Conservation (phyloP, 2,797 vertebrate genomes). For the Mycteria americana region DNA sequence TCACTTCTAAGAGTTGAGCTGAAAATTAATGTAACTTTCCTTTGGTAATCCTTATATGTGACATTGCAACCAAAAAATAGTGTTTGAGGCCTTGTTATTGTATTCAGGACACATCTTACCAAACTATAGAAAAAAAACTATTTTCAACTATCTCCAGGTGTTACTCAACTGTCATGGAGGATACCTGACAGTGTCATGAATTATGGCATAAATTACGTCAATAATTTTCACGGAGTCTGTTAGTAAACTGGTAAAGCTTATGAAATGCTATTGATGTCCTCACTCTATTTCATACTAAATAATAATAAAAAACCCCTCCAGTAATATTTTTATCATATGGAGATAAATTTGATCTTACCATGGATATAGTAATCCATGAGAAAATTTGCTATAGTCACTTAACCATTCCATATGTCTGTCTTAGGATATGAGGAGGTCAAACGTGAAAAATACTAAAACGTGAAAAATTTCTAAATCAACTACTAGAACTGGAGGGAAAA, state of each 20-base stretch:
- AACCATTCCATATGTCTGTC: not conserved
- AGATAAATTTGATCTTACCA: not conserved
- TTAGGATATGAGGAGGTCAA: not conserved
- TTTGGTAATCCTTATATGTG: not conserved
- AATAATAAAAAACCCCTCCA: not conserved
- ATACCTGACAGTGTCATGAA: not conserved
- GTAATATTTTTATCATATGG: not conserved
- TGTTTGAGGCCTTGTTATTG: not conserved
- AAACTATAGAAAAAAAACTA: not conserved
- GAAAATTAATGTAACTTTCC: not conserved
- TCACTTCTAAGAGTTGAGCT: not conserved
- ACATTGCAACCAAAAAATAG: not conserved
- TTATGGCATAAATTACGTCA: not conserved
- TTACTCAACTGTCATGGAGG: not conserved
- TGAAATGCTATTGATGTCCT: not conserved
- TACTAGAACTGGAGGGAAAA: fast-evolving
- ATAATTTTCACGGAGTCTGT: not conserved
- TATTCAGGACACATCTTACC: not conserved
- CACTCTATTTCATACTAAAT: not conserved
- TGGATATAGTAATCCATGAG: not conserved
- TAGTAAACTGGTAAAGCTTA: not conserved
- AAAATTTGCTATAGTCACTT: not conserved
- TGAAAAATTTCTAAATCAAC: not conserved
- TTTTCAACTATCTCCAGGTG: not conserved
- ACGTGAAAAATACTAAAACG: not conserved